phyloP scores from a whole-genome alignment of 2,888 invertebrate genomes.

The Volucella inanis region DNA sequence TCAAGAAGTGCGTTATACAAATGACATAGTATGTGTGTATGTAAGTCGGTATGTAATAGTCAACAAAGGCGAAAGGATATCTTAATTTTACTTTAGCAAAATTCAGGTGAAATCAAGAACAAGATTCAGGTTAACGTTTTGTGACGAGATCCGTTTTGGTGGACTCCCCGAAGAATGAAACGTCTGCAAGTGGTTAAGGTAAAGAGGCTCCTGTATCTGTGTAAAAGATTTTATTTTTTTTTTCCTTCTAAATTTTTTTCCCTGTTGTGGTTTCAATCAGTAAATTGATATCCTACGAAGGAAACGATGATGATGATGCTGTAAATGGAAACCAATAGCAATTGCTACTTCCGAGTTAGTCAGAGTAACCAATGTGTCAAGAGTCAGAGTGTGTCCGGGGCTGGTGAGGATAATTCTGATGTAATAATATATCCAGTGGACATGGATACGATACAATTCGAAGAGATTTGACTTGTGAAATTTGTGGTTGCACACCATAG shows the following conservation, averaged over 20 bases:
- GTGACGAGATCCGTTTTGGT: slow-evolving; percentile 57
- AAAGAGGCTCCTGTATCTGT: not conserved
- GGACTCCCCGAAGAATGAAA: slow-evolving; percentile 18
- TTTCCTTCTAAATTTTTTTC: slow-evolving; percentile 1
- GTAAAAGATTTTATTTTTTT: slow-evolving; percentile 7
- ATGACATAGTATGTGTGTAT: slow-evolving; percentile 42
- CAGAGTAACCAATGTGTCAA: slow-evolving; percentile 35
- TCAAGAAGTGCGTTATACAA: slow-evolving; percentile 37
- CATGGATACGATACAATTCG: slow-evolving; percentile 35
- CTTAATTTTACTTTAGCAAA: slow-evolving; percentile 65
- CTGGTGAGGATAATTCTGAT: slow-evolving; percentile 21
- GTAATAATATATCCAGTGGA: slow-evolving; percentile 36
- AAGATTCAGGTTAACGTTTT: slow-evolving; percentile 62
- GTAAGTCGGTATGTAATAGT: slow-evolving; percentile 10
- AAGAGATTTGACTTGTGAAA: slow-evolving; percentile 63
- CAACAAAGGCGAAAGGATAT: slow-evolving; percentile 48
- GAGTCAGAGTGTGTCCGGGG: slow-evolving; percentile 6
- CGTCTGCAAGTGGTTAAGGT: slow-evolving; percentile 12
- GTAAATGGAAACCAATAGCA: slow-evolving; percentile 50
- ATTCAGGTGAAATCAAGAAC: slow-evolving; percentile 29
- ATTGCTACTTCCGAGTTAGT: slow-evolving; percentile 62
- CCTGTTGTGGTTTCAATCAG: slow-evolving; percentile 80
- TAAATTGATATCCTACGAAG: slow-evolving; percentile 81
- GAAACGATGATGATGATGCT: slow-evolving; percentile 56
- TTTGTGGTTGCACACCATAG: slow-evolving; percentile 61